phyloP scores from a whole-genome alignment of 2,797 vertebrate genomes.

The Microtus agrestis region DNA sequence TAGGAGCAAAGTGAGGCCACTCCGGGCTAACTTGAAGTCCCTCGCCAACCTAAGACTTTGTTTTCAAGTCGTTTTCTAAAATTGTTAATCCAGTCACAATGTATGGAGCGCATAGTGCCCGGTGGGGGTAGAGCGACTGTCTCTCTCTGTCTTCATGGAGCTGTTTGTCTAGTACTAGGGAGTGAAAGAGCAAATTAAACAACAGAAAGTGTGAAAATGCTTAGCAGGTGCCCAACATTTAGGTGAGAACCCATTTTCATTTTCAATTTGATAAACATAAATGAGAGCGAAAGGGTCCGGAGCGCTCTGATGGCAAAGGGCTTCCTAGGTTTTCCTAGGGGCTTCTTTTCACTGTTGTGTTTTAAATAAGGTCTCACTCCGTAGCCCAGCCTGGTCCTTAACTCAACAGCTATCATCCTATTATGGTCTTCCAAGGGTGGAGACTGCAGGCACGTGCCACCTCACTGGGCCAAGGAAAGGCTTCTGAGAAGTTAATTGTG shows the following conservation, averaged over 20 bases:
- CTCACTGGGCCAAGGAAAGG: not conserved
- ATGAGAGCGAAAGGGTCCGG: not conserved
- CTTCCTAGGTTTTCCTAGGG: not conserved
- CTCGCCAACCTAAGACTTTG: not conserved
- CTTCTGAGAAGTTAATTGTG: not conserved
- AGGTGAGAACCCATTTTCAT: constrained; percentile 65
- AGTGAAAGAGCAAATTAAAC: constrained; percentile 59
- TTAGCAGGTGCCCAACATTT: constrained; percentile 10
- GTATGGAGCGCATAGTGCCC: not conserved
- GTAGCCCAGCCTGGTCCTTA: not conserved
- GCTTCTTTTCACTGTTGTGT: not conserved
- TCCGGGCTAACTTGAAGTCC: not conserved
- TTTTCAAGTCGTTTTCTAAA: constrained; percentile 38
- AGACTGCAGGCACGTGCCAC: not conserved
- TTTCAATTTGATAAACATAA: constrained; percentile 22
- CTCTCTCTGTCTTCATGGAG: constrained; percentile 59
- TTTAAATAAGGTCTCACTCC: not conserved
- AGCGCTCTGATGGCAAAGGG: not conserved
- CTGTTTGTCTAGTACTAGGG: constrained; percentile 60
- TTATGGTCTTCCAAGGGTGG: not conserved
- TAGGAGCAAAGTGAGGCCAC: not conserved
- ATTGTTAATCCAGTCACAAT: constrained; percentile 34
- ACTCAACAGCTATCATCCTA: not conserved
- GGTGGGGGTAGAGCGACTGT: not conserved
- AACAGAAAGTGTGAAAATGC: constrained; percentile 58